phyloP scores from a whole-genome alignment of 2,113 vertebrate genomes.

The Leucoraja erinaceus region DNA sequence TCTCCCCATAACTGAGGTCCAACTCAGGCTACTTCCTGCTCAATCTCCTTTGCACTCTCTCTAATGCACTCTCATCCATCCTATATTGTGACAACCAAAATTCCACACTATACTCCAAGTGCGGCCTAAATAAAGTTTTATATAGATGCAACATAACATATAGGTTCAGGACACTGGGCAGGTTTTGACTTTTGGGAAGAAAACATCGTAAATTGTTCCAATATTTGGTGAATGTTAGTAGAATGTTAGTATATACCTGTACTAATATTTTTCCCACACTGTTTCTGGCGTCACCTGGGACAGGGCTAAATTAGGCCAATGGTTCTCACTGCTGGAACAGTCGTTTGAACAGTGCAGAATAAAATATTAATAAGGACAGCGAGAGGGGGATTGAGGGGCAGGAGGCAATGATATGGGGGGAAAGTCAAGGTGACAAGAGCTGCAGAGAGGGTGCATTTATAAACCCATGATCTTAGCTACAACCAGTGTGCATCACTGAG shows the following conservation, averaged over 20 bases:
- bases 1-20: too few relatives aligned
- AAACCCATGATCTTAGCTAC: neutral
- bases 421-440: neutral
- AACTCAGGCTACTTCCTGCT: too few relatives aligned
- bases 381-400: neutral
- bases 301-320: neutral
- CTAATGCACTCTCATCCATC: too few relatives aligned
- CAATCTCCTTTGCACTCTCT: too few relatives aligned
- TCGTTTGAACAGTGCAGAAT: neutral
- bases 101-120: too few relatives aligned
- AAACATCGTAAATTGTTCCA: neutral
- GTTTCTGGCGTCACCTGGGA: neutral
- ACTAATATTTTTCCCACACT: neutral
- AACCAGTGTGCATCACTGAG: neutral
- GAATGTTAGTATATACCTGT: neutral
- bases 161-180: neutral
- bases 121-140: too few relatives aligned
- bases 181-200: neutral
- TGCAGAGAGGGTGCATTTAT: neutral
- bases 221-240: neutral
- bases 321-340: neutral
- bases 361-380: neutral
- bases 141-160: too few relatives aligned
- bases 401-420: neutral
- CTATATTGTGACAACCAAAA: too few relatives aligned